Base-by-base conservation (phyloP, 2,113 vertebrate genomes). In the Corvus moneduloides region DNA sequence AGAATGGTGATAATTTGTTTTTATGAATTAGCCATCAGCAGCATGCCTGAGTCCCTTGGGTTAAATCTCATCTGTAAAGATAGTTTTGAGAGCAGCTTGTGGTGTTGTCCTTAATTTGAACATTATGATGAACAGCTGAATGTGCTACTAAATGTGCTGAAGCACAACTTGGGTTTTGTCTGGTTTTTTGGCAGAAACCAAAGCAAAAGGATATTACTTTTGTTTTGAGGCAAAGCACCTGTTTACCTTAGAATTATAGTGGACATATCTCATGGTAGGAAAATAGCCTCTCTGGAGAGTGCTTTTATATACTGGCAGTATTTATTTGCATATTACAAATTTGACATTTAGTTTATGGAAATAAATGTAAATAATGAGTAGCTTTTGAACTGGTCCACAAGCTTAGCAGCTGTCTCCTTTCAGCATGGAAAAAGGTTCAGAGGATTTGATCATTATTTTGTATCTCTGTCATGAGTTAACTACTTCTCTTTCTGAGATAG, bases 291-390 rank as follows among this genome's bases (percentile, higher is more conserved):
- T 92, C 62, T 93, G 74, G 77, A 84, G 84, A 39, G 27, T 69
- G 82, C 79, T 88, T 93, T 73, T 84, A 46, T 91, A 49, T 82
- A 33, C 39, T 63, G 82, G 35, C 73, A 73, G n/a, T 82, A 49
- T 87, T 91, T 87, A 91, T 88, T 89, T 94, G 78, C 74, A 51
- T 93, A 71, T 90, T 91, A 91, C 58, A 90, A 74, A 95, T 66
- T 55, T 69, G 62, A 62, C 43, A 39, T 51, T 93, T 85, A 35
- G 55, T 73, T 91, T 69, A 77, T 93, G 75, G 83, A 88, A 93
- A 87, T 87, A 80, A 76, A 90, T 91, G 44, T 78, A 92, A 93
- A 92, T 78, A 83, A 75, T 46, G 56, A 87, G 44, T 78, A 76
- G 68, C 44, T 93, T 96, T 84, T 92, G 73, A 90, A 75, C 27